Evolutionary conservation across 2,113 vertebrate genomes (phyloP).

Genomic region (Castor canadensis): DNA sequence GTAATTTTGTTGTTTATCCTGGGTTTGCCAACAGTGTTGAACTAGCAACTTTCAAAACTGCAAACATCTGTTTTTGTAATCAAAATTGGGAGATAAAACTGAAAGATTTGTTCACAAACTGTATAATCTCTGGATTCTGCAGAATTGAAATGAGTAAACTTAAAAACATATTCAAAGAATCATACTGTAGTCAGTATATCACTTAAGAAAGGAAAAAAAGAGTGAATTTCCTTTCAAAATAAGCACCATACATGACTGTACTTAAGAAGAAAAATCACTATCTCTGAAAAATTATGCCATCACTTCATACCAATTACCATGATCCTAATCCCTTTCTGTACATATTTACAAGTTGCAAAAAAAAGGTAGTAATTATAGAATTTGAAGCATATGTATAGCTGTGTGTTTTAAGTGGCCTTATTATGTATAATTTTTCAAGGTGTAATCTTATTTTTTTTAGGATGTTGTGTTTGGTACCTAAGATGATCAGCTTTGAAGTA

Average conservation of each 20-base stretch:
- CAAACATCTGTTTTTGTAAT: slow-evolving; percentile 55
- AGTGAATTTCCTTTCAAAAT: slow-evolving; percentile 1
- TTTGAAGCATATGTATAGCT: not conserved
- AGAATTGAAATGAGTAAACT: slow-evolving; percentile 49
- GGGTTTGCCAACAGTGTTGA: not conserved
- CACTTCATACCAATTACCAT: not conserved
- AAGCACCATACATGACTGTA: not conserved
- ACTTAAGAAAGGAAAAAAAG: not conserved
- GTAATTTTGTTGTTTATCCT: slow-evolving; percentile 37
- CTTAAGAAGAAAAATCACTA: not conserved
- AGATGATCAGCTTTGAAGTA: slow-evolving; percentile 14
- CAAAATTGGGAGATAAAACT: slow-evolving; percentile 23
- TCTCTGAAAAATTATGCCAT: not conserved
- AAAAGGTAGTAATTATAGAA: not conserved
- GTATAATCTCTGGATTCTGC: slow-evolving; percentile 27
- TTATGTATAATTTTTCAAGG: not conserved
- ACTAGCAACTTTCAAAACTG: slow-evolving; percentile 50
- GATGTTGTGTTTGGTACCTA: not conserved
- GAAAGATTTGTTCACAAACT: slow-evolving; percentile 37
- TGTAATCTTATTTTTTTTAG: slow-evolving; percentile 12
- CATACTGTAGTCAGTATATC: not conserved
- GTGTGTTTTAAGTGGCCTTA: not conserved
- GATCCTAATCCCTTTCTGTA: not conserved
- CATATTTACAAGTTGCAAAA: slow-evolving; percentile 28
- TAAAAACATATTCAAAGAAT: slow-evolving; percentile 2